Conservation (phyloP, 1,140 invertebrate species). For the Cyphomyrmex costatus region DNA sequence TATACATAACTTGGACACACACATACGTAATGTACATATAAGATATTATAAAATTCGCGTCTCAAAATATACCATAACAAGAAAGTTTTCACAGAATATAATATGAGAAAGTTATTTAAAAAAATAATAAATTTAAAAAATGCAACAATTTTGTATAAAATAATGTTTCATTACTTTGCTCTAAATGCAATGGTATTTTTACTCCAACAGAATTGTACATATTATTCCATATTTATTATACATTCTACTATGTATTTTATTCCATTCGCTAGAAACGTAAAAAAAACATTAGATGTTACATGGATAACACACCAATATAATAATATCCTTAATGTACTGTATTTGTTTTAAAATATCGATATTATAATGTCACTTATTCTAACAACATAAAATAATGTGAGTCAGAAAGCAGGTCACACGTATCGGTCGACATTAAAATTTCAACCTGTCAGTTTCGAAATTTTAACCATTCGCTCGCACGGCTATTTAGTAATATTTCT, state of each 20-base stretch:
- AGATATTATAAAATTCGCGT: too few relatives aligned
- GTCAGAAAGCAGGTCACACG: neutral
- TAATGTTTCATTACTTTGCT: neutral
- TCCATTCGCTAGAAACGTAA: neutral
- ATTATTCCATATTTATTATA: neutral
- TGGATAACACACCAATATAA: neutral
- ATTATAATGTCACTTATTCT: neutral
- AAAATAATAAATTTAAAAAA: too few relatives aligned
- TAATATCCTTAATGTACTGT: neutral
- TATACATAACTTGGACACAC: too few relatives aligned
- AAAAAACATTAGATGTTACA: neutral
- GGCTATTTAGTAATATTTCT: neutral
- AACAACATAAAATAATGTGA: neutral
- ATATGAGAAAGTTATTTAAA: too few relatives aligned
- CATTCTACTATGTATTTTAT: neutral
- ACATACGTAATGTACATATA: too few relatives aligned
- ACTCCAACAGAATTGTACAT: neutral
- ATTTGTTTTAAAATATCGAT: neutral
- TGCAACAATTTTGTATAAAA: neutral
- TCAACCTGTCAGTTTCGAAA: neutral
- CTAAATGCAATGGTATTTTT: slow-evolving; percentile 1
- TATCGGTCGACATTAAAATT: slow-evolving; percentile 45
- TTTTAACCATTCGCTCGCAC: slow-evolving; percentile 1
- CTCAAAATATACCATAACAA: too few relatives aligned
- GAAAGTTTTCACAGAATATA: too few relatives aligned